Conservation (phyloP, 2,888 invertebrate genomes). For the Athalia circularis region DNA sequence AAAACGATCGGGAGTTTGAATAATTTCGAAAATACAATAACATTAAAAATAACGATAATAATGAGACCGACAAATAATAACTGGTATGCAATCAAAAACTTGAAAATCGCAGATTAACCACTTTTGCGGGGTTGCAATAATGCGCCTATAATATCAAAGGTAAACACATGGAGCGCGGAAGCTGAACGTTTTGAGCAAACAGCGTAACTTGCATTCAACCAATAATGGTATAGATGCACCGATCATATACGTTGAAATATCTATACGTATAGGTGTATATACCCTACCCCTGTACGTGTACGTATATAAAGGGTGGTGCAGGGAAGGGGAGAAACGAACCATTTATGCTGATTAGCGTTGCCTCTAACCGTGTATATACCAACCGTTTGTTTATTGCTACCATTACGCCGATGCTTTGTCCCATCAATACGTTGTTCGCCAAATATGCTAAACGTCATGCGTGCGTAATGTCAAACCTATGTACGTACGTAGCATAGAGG, state of each 20-base stretch:
- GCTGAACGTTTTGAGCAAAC: conserved; percentile 57
- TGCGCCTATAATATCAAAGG: conserved; percentile 6
- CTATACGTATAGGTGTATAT: conserved; percentile 1
- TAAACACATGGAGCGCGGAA: conserved; percentile 9
- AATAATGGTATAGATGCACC: conserved; percentile 49
- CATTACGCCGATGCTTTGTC: conserved; percentile 53
- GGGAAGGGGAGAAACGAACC: conserved; percentile 50
- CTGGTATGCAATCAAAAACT: background rate
- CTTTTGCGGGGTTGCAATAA: background rate
- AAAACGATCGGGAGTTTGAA: no score
- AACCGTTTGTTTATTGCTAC: conserved; percentile 54
- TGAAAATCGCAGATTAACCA: background rate
- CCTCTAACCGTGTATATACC: conserved; percentile 41
- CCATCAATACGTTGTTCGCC: conserved; percentile 56
- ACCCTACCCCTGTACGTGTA: conserved; percentile 31
- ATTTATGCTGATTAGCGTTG: conserved; percentile 59
- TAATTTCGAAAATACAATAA: no score
- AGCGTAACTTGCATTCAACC: conserved; percentile 58
- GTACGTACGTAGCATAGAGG: background rate
- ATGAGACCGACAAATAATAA: background rate
- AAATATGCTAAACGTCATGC: conserved; percentile 53
- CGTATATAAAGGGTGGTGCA: background rate
- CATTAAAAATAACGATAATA: no score
- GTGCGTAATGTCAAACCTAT: background rate
- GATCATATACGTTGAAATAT: background rate